Evolutionary conservation across 92 coral and sea anemone genomes (phyloP).

Genomic region (Epizoanthus illoricatus): DNA sequence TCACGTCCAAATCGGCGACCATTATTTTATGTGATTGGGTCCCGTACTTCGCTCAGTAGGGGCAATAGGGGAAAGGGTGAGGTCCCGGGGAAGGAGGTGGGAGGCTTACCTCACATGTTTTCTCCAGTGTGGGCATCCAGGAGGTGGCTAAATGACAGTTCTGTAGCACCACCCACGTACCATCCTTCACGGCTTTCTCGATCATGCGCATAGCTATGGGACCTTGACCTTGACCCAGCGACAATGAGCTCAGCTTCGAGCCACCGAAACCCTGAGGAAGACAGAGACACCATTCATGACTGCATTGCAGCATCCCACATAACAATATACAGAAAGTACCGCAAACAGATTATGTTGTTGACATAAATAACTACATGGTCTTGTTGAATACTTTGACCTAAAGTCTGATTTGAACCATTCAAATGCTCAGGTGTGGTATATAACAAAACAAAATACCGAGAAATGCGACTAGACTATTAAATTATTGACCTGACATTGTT

Average conservation of each 20-base stretch:
- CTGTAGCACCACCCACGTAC: conserved; percentile 99
- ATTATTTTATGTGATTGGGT: no score
- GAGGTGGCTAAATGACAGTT: conserved; percentile 98
- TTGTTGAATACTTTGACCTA: background rate
- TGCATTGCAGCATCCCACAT: background rate
- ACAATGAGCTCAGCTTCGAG: conserved; percentile 94
- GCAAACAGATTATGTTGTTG: background rate
- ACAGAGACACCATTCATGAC: background rate
- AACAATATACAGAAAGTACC: no score
- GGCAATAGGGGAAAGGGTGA: background rate
- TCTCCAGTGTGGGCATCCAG: conserved; percentile 99
- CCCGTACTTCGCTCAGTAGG: no score
- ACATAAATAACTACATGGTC: background rate
- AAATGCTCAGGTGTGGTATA: background rate
- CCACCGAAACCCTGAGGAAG: conserved; percentile 91
- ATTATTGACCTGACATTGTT: background rate
- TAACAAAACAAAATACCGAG: background rate
- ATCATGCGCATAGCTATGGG: conserved; percentile 99
- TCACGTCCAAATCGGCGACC: no score
- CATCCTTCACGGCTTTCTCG: conserved; percentile 95
- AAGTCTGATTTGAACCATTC: no score
- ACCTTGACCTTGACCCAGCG: conserved; percentile 99
- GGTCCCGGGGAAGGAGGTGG: background rate
- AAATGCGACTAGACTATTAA: background rate
- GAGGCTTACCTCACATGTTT: conserved; percentile 81